Evolutionary conservation across 2,888 invertebrate genomes (phyloP), one percentile per base, ranked within the genome.

Genomic region (Drosophila sordidula): DNA sequence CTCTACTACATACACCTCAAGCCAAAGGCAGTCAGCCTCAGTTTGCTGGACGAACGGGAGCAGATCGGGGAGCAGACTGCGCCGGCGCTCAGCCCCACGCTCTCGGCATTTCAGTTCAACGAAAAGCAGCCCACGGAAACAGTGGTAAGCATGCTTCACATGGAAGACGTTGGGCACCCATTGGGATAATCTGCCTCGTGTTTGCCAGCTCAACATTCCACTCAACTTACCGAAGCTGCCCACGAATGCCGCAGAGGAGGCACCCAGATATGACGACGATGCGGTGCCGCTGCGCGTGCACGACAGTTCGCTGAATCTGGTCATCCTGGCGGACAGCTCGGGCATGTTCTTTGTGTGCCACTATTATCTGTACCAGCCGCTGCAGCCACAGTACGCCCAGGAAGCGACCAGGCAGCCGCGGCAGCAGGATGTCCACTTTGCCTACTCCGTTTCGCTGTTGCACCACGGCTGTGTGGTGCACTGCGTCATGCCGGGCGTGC

Each of bases 121-220:
- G 96, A 96, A 44, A 96, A 96, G 90, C 93, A 96, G 82, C 97
- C 97, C 0, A 96, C 97, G 75, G 97, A 97, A 91, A 97, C 97
- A 72, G 97, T 97, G 91, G 96, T 97, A 93, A 90, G 94, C 93
- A 6, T 2, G 14, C 22, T 5, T 6, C 0, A 14, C 12, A 2
- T 0, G 6, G n/a, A 0, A 1, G 11, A 8, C 16, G 4, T 25
- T n/a, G n/a, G 6, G 2, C 3, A 25, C 2, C 3, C 4, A 5
- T 18, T 44, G 6, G 8, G 5, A 11, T 4, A 1, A 8, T 9
- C 9, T 11, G 2, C 8, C 6, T 47, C 38, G 67, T 25, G 54
- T 55, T 92, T 25, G 93, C 69, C 90, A 97, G 97, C 91, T 97
- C 9, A 97, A 97, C 92, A 97, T 97, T 81, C 97, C 97, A 0